phyloP scores from a whole-genome alignment of 2,113 vertebrate species.

The Dinomys branickii region DNA sequence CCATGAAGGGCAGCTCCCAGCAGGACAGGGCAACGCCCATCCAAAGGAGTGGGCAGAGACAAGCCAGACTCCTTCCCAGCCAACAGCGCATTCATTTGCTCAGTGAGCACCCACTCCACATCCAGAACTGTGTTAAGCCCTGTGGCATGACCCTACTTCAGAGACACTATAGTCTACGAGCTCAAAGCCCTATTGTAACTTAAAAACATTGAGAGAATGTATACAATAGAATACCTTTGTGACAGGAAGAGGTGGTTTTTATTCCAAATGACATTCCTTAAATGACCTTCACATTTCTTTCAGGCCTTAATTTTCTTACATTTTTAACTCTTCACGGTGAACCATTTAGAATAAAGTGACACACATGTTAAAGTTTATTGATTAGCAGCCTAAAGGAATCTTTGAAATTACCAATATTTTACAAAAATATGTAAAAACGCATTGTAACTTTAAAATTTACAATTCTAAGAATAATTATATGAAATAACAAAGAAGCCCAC shows the following conservation, averaged over 20 bases:
- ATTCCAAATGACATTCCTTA: conserved; percentile 2
- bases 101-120: neutral
- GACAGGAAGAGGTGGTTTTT: conserved; percentile 27
- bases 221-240: neutral
- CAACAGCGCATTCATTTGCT: neutral
- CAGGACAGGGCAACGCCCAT: neutral
- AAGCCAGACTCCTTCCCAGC: neutral
- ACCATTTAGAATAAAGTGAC: neutral
- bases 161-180: neutral
- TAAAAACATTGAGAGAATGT: neutral
- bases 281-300: conserved; percentile 31
- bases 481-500: neutral
- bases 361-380: neutral
- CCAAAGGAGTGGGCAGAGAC: neutral
- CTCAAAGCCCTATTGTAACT: neutral
- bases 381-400: conserved; percentile 63
- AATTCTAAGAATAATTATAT: conserved; percentile 56
- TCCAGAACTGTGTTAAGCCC: neutral
- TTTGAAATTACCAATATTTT: conserved; percentile 56
- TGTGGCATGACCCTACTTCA: neutral
- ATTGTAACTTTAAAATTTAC: conserved; percentile 59
- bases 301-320: neutral
- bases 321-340: conserved; percentile 41
- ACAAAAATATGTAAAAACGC: conserved; percentile 32
- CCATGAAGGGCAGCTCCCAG: neutral